Conservation (phyloP, 2,797 vertebrate genomes). For the Pelochelys cantorii region DNA sequence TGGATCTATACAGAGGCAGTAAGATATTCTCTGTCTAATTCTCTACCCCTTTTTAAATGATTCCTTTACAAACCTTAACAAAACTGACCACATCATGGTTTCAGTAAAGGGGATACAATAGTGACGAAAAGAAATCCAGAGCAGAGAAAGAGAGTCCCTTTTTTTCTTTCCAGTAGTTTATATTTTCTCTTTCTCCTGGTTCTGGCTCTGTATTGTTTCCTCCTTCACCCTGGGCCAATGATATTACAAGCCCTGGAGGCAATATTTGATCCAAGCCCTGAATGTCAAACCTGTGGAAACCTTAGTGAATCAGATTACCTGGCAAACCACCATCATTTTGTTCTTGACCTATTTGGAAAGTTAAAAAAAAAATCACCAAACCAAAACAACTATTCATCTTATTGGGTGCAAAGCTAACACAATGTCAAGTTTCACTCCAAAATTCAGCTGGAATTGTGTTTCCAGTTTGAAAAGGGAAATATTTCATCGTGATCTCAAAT, state of each 20-base stretch:
- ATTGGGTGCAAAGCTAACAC: background rate
- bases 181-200: conserved; percentile 41
- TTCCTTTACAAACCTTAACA: background rate
- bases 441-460: background rate
- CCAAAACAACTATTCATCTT: background rate
- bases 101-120: conserved; percentile 4
- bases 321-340: conserved; percentile 53
- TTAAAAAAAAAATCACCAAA: background rate
- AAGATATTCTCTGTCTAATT: too few relatives aligned
- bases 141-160: background rate
- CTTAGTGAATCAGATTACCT: conserved; percentile 56
- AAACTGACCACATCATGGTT: background rate
- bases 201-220: conserved; percentile 44
- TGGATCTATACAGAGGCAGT: too few relatives aligned
- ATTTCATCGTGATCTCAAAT: background rate
- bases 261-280: conserved; percentile 34
- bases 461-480: background rate
- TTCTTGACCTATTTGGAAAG: conserved; percentile 24
- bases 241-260: conserved; percentile 51
- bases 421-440: background rate
- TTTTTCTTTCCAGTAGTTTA: background rate
- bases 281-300: conserved; percentile 54
- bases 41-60: too few relatives aligned
- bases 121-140: conserved; percentile 7
- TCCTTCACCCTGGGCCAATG: conserved; percentile 46